phyloP scores from a whole-genome alignment of 2,888 invertebrate species.

The Cheilosia pagana region DNA sequence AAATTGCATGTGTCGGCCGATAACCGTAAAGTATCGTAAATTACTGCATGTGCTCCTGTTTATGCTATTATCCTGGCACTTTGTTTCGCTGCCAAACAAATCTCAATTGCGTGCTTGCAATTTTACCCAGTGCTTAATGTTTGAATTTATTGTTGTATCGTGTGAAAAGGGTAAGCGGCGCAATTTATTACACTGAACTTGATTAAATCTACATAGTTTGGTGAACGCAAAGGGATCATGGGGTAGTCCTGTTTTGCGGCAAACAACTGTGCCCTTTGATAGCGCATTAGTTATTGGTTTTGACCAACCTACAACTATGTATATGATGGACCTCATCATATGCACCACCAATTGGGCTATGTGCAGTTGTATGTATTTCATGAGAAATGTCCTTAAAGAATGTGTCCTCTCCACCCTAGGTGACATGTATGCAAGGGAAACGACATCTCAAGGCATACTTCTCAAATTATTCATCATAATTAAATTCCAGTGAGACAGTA shows the following conservation, averaged over 20 bases:
- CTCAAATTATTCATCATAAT: too few species aligned
- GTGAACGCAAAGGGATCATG: constrained; percentile 5
- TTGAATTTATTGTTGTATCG: constrained; percentile 53
- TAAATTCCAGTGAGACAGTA: too few species aligned
- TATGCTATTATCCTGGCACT: constrained; percentile 64
- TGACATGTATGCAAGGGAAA: neutral
- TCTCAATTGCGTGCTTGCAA: constrained; percentile 63
- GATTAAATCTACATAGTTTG: constrained; percentile 57
- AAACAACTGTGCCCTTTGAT: neutral
- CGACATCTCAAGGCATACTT: too few species aligned
- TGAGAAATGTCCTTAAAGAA: too few species aligned
- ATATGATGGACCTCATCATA: neutral
- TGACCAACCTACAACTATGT: neutral
- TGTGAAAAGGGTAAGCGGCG: constrained; percentile 10
- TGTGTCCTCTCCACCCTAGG: neutral
- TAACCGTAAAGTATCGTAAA: constrained; percentile 63
- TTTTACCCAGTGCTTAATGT: constrained; percentile 31
- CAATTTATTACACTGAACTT: constrained; percentile 51
- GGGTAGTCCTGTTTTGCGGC: neutral
- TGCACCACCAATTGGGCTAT: neutral
- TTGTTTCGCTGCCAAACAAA: constrained; percentile 60
- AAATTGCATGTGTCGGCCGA: constrained; percentile 62
- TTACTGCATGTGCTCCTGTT: constrained; percentile 39
- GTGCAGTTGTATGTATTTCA: too few species aligned
- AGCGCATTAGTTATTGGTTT: neutral